Conservation (phyloP, 2,113 vertebrate genomes). For the Cepphus grylle region DNA sequence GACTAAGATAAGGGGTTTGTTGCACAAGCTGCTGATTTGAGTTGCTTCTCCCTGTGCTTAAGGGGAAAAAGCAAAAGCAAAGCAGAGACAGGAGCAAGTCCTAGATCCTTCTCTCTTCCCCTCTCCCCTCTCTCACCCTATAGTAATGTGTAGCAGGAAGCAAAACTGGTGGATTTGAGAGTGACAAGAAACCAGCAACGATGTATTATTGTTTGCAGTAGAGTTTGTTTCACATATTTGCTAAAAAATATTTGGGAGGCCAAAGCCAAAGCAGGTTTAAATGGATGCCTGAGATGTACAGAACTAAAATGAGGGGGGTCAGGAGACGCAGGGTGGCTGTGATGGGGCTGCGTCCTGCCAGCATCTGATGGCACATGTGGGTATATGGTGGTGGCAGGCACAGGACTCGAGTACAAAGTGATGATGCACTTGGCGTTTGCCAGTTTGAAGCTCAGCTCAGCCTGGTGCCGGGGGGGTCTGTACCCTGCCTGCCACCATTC, state of each 20-base stretch:
- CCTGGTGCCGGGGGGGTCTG: not conserved
- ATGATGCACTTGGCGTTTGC: not conserved
- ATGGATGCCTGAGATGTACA: not conserved
- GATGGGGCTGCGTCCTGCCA: not conserved
- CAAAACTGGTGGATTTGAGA: not conserved
- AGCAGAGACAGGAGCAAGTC: not conserved
- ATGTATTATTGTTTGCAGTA: not conserved
- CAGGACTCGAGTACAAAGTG: not conserved
- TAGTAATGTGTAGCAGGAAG: not conserved
- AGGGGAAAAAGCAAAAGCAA: not conserved
- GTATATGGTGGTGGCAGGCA: not conserved
- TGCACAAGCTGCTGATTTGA: not conserved
- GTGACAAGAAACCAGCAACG: not conserved
- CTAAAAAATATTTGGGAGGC: not conserved
- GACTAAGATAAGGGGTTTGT: not conserved
- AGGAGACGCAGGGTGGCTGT: not conserved
- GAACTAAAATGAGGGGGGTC: not conserved
- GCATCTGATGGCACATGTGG: not conserved
- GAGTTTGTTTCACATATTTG: not conserved
- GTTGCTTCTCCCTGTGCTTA: not conserved
- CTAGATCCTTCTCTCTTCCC: not conserved
- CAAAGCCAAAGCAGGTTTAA: not conserved
- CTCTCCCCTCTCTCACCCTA: not conserved
- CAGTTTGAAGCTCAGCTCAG: not conserved
- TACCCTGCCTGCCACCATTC: fast-evolving